These are phyloP conservation scores for Wiebesia pumilae DNA, from an alignment of 1,140 invertebrate species.

Conservation along the genomic window DNA sequence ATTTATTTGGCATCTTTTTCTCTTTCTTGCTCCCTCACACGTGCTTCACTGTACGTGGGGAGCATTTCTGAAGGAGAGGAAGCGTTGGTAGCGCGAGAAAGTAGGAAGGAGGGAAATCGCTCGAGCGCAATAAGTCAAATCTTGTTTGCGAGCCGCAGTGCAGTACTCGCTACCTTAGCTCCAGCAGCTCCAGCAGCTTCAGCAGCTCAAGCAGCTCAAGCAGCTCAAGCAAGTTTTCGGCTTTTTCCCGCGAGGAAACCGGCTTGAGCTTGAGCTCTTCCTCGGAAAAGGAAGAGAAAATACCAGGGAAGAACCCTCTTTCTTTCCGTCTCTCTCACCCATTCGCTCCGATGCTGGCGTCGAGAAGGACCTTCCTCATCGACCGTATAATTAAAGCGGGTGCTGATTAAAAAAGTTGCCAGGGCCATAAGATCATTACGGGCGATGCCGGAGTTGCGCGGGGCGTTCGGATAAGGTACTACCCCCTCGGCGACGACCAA, in stretches of 20 bases:
- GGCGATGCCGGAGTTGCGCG: constrained; percentile 26
- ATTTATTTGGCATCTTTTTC: constrained; percentile 12
- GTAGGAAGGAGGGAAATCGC: constrained; percentile 58
- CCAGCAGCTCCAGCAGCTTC: not conserved
- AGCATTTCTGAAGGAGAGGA: not conserved
- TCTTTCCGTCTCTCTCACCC: not conserved
- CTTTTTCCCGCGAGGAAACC: constrained; percentile 32
- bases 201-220: not conserved
- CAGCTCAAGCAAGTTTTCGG: constrained; percentile 32
- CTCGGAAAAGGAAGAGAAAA: not conserved
- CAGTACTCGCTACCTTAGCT: not conserved
- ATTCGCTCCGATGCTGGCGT: not conserved
- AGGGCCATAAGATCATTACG: constrained; percentile 74
- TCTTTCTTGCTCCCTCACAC: not conserved
- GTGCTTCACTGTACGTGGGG: not conserved
- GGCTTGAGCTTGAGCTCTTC: not conserved
- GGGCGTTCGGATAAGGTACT: constrained; percentile 40
- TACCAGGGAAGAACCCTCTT: not conserved
- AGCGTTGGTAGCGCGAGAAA: not conserved
- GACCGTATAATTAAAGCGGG: constrained; percentile 74
- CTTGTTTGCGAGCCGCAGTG: constrained; percentile 68
- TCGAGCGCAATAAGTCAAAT: constrained; percentile 73
- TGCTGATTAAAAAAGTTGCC: constrained; percentile 75
- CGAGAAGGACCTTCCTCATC: constrained; percentile 68
- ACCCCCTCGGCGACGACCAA: constrained; percentile 56